Base-by-base conservation (phyloP, 2,888 invertebrate genomes). In the Drosophila meridiana region DNA sequence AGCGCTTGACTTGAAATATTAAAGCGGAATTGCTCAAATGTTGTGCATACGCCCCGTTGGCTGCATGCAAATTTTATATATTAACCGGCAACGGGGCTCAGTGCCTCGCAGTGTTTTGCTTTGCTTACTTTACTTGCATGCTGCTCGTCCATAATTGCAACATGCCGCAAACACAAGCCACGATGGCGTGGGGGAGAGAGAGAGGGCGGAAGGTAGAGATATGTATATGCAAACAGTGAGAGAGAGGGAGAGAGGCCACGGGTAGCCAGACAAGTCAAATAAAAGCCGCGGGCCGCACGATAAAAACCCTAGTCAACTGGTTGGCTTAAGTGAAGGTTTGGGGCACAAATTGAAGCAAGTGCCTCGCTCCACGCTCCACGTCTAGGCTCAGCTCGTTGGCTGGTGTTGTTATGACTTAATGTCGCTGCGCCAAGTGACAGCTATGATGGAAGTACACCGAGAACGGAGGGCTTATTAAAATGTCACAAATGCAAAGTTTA, bases 401-500 rank as follows among this genome's bases (percentile, higher is more conserved):
- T 85, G 83, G 82, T 80, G 83, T 85, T 86, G 83, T 83, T 86
- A 86, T 86, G 88, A 86, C 86, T 85, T 86, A 87, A 86, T 86
- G 88, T 80, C 78, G 82, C 72, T 77, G 72, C 80, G 48, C 73
- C 90, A 80, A 78, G 82, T 84, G 83, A 83, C 81, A 80, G 76
- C 77, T 76, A 73, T 83, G 81, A 81, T 82, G 80, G 80, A 82
- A 81, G 80, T 78, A 82, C 86, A 79, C 68, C 74, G 32, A 47
- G 56, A 76, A 73, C 80, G 76, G 64, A 81, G 77, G 82, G 89
- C 85, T 90, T 89, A 91, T 91, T 89, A 90, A 92, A 87, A 90
- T 81, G 89, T 90, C 89, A 89, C 90, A 92, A 92, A 90, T 89
- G 84, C 89, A 78, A 88, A 85, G 89, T 91, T 92, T 92, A 92